Conservation (phyloP, 2,888 invertebrate species). For the Netelia inedita region DNA sequence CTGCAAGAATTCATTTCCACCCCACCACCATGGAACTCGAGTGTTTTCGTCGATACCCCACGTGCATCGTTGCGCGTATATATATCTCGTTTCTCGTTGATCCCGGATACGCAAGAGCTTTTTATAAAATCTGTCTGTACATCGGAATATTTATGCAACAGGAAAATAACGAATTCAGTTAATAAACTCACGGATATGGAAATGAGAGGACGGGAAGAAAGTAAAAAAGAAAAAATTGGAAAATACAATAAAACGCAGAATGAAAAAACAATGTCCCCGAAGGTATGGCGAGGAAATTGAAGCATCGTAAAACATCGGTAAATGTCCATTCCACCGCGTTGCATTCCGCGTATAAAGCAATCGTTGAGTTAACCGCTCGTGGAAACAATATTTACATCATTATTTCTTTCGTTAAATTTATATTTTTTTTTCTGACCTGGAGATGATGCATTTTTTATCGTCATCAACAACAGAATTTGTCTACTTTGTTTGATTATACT, state of each 20-base stretch:
- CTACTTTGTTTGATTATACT: too few relatives aligned
- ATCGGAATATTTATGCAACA: constrained; percentile 9
- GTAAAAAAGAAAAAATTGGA: constrained; percentile 5
- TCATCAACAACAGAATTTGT: too few relatives aligned
- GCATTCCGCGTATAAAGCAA: background rate
- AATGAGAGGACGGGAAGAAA: constrained; percentile 6
- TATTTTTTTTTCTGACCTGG: background rate
- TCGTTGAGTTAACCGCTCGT: background rate
- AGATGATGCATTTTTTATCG: background rate
- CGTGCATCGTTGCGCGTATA: background rate
- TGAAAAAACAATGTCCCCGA: background rate
- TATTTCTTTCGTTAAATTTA: background rate
- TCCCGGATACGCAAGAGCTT: background rate
- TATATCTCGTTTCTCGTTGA: background rate
- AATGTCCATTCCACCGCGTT: background rate
- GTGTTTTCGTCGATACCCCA: background rate
- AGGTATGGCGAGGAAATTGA: background rate
- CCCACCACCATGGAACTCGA: constrained; percentile 4
- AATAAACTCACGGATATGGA: constrained; percentile 37
- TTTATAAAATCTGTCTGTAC: constrained; percentile 1
- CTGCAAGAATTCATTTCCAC: constrained; percentile 44
- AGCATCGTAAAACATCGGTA: background rate
- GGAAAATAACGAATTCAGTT: constrained; percentile 33
- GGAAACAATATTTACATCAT: background rate
- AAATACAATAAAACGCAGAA: too few relatives aligned